Percentiles rank a stretch among this genome's conserved stretches.
Conservation (phyloP, 2,888 invertebrate genomes). For the Volucella zonaria region DNA sequence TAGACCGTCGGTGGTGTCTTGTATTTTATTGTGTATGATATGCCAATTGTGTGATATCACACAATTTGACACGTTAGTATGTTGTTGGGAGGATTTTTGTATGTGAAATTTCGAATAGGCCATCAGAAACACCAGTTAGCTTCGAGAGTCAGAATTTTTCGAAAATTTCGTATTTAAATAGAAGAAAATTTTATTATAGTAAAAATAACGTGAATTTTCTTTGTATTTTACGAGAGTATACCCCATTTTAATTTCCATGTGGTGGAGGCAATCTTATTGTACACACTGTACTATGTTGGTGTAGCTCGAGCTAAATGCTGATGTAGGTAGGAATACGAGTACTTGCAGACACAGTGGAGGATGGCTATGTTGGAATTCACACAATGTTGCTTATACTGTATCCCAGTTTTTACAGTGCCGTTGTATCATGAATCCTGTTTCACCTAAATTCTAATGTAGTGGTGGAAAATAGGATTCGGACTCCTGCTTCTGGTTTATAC, state of each 20-base stretch:
- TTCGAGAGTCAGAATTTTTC: background rate
- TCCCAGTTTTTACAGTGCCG: too few species aligned
- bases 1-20: conserved; percentile 31
- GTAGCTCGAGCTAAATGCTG: background rate
- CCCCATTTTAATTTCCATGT: conserved; percentile 48
- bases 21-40: conserved; percentile 42
- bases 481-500: too few species aligned
- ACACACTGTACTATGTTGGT: conserved; percentile 38
- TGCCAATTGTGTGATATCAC: conserved; percentile 55
- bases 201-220: conserved; percentile 43
- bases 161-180: conserved; percentile 3
- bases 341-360: too few species aligned
- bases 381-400: too few species aligned
- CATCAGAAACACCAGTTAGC: conserved; percentile 55
- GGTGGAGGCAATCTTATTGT: conserved; percentile 56
- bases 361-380: too few species aligned
- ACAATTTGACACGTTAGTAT: conserved; percentile 47
- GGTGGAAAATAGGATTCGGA: too few species aligned
- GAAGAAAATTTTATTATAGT: conserved; percentile 28
- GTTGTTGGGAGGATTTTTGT: conserved; percentile 70
- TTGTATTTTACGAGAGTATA: conserved; percentile 18
- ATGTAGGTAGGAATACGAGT: too few species aligned
- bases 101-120: conserved; percentile 63
- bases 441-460: too few species aligned
- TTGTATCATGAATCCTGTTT: too few species aligned